phyloP scores from a whole-genome alignment of 1,140 invertebrate genomes.

The Drosophila sp. region DNA sequence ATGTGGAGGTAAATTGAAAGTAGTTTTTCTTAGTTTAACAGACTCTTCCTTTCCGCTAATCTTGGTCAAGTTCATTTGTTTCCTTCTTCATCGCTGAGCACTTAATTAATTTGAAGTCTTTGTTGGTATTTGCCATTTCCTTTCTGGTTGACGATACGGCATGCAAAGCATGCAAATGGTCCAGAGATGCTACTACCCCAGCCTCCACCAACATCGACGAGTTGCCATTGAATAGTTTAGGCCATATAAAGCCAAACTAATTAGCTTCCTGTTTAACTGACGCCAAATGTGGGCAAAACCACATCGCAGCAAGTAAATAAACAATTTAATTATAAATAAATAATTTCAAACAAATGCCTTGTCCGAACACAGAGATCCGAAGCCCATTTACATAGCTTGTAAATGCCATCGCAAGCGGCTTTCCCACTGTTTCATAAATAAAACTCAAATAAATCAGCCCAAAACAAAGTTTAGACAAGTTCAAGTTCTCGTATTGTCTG shows the following conservation, averaged over 20 bases:
- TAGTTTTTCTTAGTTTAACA: background rate
- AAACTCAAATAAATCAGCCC: slow-evolving; percentile 66
- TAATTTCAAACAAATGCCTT: slow-evolving; percentile 71
- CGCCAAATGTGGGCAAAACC: slow-evolving; percentile 62
- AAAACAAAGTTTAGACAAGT: slow-evolving; percentile 62
- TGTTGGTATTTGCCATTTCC: slow-evolving; percentile 37
- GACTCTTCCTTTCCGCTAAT: slow-evolving; percentile 17
- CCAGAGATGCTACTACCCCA: slow-evolving; percentile 38
- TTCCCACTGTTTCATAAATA: slow-evolving; percentile 44
- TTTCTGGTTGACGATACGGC: slow-evolving; percentile 7
- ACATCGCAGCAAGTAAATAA: slow-evolving; percentile 55
- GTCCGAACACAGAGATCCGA: slow-evolving; percentile 41
- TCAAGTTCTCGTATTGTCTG: slow-evolving; percentile 53
- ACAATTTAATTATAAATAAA: slow-evolving; percentile 81
- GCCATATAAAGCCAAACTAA: slow-evolving; percentile 72
- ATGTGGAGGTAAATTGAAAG: slow-evolving; percentile 12
- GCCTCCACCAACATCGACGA: slow-evolving; percentile 25
- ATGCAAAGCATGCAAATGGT: slow-evolving; percentile 22
- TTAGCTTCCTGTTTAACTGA: slow-evolving; percentile 67
- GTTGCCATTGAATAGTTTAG: slow-evolving; percentile 65
- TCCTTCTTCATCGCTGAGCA: slow-evolving; percentile 18
- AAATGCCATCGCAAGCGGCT: slow-evolving; percentile 41
- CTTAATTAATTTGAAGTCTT: slow-evolving; percentile 43
- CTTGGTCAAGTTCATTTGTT: slow-evolving; percentile 28
- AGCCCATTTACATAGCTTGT: slow-evolving; percentile 74